These are phyloP conservation scores for Eolophus roseicapilla DNA, from an alignment of 2,113 vertebrate species.

Conservation along the genomic window DNA sequence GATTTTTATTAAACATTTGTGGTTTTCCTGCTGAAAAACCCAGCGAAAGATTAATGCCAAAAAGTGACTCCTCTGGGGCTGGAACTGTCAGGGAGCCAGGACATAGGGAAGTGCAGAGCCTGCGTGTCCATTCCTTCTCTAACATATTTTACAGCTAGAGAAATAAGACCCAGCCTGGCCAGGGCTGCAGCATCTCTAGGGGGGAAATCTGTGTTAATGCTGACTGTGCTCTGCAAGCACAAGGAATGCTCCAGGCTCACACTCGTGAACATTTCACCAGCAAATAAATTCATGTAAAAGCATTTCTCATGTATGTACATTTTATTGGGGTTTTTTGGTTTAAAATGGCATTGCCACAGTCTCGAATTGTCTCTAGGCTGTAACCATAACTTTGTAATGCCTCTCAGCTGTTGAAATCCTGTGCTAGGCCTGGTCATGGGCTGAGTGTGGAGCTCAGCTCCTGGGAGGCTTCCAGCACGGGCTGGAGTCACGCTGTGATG, in stretches of 20 bases:
- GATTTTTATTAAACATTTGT: conserved; percentile 12
- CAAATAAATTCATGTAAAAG: neutral
- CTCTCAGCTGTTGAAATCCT: conserved; percentile 1
- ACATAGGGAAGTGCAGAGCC: neutral
- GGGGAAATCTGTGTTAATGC: neutral
- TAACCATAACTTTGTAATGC: neutral
- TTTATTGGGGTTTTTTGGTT: neutral
- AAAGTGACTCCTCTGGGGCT: conserved; percentile 31
- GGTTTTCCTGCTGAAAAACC: conserved; percentile 53
- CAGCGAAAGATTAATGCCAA: conserved; percentile 27
- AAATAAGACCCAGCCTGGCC: neutral
- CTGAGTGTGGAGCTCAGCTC: neutral
- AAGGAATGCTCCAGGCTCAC: neutral
- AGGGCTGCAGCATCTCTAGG: neutral
- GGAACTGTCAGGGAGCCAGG: conserved; percentile 47
- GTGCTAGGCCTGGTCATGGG: neutral
- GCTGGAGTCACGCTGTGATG: accelerated
- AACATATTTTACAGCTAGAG: neutral
- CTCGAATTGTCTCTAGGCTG: neutral
- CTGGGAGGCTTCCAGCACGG: neutral
- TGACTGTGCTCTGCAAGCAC: neutral
- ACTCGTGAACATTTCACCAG: neutral
- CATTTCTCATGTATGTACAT: neutral
- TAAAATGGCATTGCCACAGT: neutral
- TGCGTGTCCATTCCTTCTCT: neutral